Percentiles rank a stretch among this genome's conserved stretches.
Conservation (phyloP, 2,797 vertebrate species). For the Sebastolobus altivelis region DNA sequence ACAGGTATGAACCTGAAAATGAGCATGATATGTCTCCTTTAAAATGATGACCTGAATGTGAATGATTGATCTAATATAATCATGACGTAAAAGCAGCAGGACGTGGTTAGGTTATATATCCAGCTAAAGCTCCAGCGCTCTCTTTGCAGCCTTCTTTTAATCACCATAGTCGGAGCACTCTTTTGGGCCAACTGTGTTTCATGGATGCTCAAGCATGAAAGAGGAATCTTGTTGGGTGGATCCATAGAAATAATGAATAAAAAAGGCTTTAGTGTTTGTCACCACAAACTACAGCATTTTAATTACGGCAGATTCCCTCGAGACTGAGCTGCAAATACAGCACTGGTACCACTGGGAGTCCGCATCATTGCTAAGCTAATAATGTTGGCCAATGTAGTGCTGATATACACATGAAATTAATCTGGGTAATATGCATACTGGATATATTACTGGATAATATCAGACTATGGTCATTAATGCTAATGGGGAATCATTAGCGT, state of each 20-base stretch:
- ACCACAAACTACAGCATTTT: conserved; percentile 73
- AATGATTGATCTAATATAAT: not conserved
- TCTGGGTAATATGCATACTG: conserved; percentile 64
- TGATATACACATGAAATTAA: conserved; percentile 67
- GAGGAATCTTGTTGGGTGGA: conserved; percentile 79
- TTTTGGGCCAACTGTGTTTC: conserved; percentile 78
- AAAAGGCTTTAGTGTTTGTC: conserved; percentile 68
- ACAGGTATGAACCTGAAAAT: not conserved
- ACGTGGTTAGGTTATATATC: conserved; percentile 10
- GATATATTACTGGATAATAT: conserved; percentile 70
- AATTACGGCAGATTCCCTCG: conserved; percentile 72
- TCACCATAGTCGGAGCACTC: conserved; percentile 56
- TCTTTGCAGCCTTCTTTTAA: conserved; percentile 65
- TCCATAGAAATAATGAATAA: conserved; percentile 84
- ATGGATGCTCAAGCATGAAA: conserved; percentile 82
- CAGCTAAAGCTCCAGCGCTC: conserved; percentile 28
- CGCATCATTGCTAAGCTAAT: conserved; percentile 64
- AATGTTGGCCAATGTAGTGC: conserved; percentile 66
- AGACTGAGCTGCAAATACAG: conserved; percentile 61
- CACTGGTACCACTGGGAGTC: conserved; percentile 41
- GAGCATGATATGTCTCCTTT: not conserved
- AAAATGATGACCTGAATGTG: not conserved
- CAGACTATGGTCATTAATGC: conserved; percentile 62
- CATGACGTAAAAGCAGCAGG: not conserved
- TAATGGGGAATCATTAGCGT: conserved; percentile 64